Conservation (phyloP, 2,113 vertebrate genomes). For the Aix galericulata region DNA sequence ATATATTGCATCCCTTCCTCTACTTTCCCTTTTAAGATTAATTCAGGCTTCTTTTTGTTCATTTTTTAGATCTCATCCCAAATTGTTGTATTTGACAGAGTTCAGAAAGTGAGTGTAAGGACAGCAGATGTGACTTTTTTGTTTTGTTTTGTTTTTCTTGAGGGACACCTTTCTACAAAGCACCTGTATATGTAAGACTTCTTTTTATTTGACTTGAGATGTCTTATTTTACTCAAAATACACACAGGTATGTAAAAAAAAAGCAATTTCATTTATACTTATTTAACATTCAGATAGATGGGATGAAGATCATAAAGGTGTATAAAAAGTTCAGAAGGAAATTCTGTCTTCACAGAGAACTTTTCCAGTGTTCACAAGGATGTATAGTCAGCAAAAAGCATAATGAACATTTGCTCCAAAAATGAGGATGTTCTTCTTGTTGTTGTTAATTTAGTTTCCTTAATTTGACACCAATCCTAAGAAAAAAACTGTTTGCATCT, state of each 20-base stretch:
- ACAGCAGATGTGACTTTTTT: neutral
- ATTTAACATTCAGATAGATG: neutral
- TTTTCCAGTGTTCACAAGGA: neutral
- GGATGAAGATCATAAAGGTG: neutral
- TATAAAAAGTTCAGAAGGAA: neutral
- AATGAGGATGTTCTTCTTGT: neutral
- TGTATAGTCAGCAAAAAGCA: neutral
- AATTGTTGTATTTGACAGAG: neutral
- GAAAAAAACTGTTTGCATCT: neutral
- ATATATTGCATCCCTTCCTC: neutral
- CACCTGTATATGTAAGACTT: neutral
- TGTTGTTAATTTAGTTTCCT: neutral
- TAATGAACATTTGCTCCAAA: neutral
- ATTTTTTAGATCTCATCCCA: neutral
- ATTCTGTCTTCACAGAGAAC: neutral
- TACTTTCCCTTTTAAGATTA: neutral
- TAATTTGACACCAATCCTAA: neutral
- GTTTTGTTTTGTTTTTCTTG: neutral
- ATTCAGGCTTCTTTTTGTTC: neutral
- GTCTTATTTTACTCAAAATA: neutral
- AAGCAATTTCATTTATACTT: neutral
- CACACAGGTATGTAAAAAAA: neutral
- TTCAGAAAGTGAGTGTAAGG: neutral
- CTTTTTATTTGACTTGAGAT: neutral
- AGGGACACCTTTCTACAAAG: neutral